Base-by-base conservation (phyloP, 2,113 vertebrate species). In the Amphilophus citrinellus region DNA sequence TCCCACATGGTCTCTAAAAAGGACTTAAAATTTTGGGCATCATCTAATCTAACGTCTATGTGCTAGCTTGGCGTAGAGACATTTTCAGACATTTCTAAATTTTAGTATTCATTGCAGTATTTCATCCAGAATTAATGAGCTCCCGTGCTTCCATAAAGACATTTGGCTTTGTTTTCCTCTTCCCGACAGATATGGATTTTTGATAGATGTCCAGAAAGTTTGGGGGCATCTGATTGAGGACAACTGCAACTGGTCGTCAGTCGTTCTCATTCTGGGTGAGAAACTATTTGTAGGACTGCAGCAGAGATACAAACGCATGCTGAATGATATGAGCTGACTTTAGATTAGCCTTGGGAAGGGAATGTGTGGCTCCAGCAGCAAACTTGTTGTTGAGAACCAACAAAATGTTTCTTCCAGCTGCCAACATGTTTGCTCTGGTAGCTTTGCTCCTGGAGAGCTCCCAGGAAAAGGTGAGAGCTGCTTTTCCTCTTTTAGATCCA, bases 151-250 rank as follows among this genome's bases (percentile, higher is more conserved):
- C 30, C 3, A 2, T 30, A 30, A 30, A 30, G 30, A 30, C 30
- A 30, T 30, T 30, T 4, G 30, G 30, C 27, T 60, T 39, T 83
- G 14, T 27, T 37, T 84, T 76, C 11, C n/a, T 60, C 30, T 80
- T 81, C 58, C 59, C 77, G 22, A 57, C 88, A 90, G 91, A 83
- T 88, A 91, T 75, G 90, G 90, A 3, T 83, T 91, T 65, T 77
- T 94, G 60, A 89, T 94, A 84, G 94, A 93, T 82, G 73, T 93
- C 44, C 15, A 89, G 85, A 94, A 95, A n/a, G 92, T 93, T 56
- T 71, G 94, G 80, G 90, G 88, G 62, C 84, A 95, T 90, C 89
- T 95, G 61, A 76, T 77, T 8, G 88, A 94, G 87, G 89, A 91
- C 35, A 85, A 77, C 77, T 90, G 61, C 75, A 89, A 77, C 66